Conservation (phyloP, 2,797 vertebrate species). For the Hozukius guyotensis region DNA sequence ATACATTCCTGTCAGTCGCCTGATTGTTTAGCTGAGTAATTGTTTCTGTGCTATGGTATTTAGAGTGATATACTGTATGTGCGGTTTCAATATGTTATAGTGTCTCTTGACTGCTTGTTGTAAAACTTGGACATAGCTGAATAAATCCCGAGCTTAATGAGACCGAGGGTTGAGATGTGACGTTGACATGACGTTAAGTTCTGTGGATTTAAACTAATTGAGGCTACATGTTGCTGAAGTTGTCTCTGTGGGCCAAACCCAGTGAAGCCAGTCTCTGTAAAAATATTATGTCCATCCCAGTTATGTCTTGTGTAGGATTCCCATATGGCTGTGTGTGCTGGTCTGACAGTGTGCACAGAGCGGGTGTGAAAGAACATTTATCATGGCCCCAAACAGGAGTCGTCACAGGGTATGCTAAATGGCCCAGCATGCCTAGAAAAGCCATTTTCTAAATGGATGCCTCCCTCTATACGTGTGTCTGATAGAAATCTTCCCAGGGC, state of each 20-base stretch:
- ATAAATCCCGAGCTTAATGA: slow-evolving; percentile 7
- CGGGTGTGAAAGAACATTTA: slow-evolving; percentile 76
- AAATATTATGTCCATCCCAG: slow-evolving; percentile 20
- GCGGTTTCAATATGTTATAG: neutral
- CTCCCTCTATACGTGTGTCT: slow-evolving; percentile 84
- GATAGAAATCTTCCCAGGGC: slow-evolving; percentile 86
- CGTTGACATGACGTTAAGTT: slow-evolving; percentile 9
- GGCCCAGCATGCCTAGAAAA: slow-evolving; percentile 87
- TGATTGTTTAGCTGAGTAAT: neutral
- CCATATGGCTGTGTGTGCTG: slow-evolving; percentile 54
- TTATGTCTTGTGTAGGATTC: slow-evolving; percentile 33
- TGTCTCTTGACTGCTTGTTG: neutral
- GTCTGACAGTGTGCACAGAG: slow-evolving; percentile 57
- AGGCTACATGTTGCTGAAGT: slow-evolving; percentile 11
- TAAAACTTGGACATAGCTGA: neutral
- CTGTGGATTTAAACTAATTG: slow-evolving; percentile 27
- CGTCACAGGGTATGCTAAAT: slow-evolving; percentile 86
- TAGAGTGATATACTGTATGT: neutral
- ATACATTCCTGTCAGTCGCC: neutral
- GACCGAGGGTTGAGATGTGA: slow-evolving; percentile 5
- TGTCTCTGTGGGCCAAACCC: slow-evolving; percentile 25
- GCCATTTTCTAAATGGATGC: slow-evolving; percentile 90
- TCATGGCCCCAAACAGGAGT: slow-evolving; percentile 85
- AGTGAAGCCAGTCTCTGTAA: slow-evolving; percentile 18
- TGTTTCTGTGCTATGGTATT: neutral